Base-by-base conservation (phyloP, 2,797 vertebrate genomes). In the Hoplostethus mediterraneus region DNA sequence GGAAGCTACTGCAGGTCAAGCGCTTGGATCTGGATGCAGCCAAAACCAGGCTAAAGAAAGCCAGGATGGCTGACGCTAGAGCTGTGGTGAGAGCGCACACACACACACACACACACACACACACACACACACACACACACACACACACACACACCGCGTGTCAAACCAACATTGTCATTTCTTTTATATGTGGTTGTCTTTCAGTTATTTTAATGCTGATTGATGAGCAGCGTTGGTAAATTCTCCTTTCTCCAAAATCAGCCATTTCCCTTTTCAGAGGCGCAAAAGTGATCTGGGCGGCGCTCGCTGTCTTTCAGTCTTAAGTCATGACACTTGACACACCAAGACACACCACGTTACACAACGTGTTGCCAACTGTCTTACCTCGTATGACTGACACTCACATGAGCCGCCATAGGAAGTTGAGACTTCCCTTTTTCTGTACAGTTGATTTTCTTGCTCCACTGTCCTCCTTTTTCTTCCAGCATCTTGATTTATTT, bases 11-110 rank as follows among this genome's bases (percentile, higher is more conserved):
- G 82, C 97, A 98, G 83, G 97, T 97, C 82, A 99, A 99, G 89
- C 96, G 98, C 48, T 82, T 99, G 92, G 98, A 99, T 90, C 93
- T 99, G 91, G 98, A 99, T 88, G 98, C 98, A 38, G 97, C 97
- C 61, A 99, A 99, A 94, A 98, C 98, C 33, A 95, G 96, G 79
- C 89, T 99, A 85, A 99, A 97, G 95, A 99, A 99, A 89, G 97
- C 97, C 81, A 96, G 96, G 93, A 93, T 97, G 93, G 84, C 95
- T 60, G 98, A 99, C 70, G 95, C 96, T 63, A 95, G 94, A 94
- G 96, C 95, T 81, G 95, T 94, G 66, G 98, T 99, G 91, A 96
- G 97, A 95, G 75, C 9, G n/a, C 54, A 1, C 56, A 65, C 17
- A 16, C 2, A 21, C 11, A 17, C 17, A 55, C 13, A 12, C 21